Evolutionary conservation across 2,113 vertebrate species (phyloP).

Genomic region (Aramus guarauna): DNA sequence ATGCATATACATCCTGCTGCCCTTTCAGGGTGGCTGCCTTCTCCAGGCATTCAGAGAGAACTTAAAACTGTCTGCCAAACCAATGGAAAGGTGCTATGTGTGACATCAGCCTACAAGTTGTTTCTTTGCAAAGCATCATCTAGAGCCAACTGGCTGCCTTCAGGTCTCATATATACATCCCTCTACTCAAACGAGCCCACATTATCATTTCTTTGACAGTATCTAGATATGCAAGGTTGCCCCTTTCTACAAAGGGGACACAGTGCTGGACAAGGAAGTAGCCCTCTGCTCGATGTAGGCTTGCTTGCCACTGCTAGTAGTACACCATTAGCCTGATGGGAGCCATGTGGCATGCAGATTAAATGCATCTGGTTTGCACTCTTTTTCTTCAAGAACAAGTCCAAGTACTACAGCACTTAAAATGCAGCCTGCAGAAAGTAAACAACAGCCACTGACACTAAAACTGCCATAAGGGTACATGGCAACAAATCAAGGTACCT

Average conservation of each 20-base stretch:
- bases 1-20: background rate
- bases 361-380: background rate
- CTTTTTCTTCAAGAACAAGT: background rate
- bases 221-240: background rate
- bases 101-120: background rate
- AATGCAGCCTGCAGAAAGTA: background rate
- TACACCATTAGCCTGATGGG: rapidly evolving
- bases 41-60: background rate
- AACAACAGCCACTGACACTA: background rate
- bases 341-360: background rate
- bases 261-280: background rate
- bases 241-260: background rate
- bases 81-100: background rate
- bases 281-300: background rate
- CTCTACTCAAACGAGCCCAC: background rate
- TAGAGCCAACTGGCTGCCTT: background rate
- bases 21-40: background rate
- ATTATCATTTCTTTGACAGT: background rate
- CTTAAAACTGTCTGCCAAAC: background rate
- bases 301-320: background rate
- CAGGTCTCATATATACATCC: background rate
- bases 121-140: background rate
- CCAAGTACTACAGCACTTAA: background rate
- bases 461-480: background rate
- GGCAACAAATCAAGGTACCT: background rate